phyloP scores from a whole-genome alignment of 2,888 invertebrate genomes.

The Amiota mariae region DNA sequence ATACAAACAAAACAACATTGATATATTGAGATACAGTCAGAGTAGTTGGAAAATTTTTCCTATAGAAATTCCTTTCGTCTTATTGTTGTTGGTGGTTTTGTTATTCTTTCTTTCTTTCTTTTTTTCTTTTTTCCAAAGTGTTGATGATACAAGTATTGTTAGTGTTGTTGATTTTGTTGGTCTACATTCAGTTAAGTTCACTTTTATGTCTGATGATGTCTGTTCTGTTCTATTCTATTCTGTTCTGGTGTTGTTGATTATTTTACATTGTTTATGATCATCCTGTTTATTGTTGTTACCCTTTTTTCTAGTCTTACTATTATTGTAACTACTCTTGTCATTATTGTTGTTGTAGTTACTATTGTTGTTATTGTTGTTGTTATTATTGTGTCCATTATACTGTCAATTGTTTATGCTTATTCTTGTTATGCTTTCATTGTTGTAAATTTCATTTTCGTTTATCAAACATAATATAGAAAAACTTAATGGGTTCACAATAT shows the following conservation, averaged over 20 bases:
- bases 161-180: neutral
- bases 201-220: neutral
- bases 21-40: too few species aligned
- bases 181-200: neutral
- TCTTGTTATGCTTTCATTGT: neutral
- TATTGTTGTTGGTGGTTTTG: neutral
- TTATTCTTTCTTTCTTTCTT: neutral
- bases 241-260: slow-evolving; percentile 5
- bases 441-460: neutral
- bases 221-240: too few species aligned
- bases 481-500: too few species aligned
- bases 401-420: slow-evolving; percentile 15
- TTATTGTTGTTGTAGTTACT: neutral
- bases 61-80: neutral
- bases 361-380: neutral
- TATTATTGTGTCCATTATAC: slow-evolving; percentile 8
- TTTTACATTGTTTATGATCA: slow-evolving; percentile 4
- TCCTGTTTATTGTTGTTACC: neutral
- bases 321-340: too few species aligned
- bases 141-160: neutral
- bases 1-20: too few species aligned
- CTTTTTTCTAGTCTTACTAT: neutral
- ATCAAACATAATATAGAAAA: too few species aligned
- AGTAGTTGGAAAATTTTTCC: neutral
- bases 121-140: neutral